phyloP scores from a whole-genome alignment of 2,888 invertebrate genomes.

The Acheta domesticus region DNA sequence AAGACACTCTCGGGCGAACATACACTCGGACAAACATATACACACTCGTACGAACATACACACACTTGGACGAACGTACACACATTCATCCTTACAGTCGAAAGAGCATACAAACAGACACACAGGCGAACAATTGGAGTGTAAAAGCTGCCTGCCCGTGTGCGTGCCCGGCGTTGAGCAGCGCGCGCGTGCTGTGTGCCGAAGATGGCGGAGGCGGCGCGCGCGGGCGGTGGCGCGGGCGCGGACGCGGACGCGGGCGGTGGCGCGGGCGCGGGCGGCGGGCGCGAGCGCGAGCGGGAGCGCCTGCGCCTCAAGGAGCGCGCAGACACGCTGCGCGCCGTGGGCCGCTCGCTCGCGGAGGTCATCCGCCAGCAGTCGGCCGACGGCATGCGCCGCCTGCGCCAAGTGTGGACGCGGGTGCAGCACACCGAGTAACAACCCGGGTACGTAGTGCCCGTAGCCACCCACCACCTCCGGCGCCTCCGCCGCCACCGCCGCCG shows the following conservation, averaged over 20 bases:
- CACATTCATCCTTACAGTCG: too few relatives aligned
- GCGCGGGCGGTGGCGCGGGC: neutral
- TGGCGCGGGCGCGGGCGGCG: neutral
- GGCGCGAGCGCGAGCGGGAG: neutral
- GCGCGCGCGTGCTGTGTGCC: neutral
- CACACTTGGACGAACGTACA: too few relatives aligned
- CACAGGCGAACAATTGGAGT: too few relatives aligned
- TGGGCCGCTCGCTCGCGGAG: constrained; percentile 5
- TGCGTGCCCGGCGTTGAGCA: too few relatives aligned
- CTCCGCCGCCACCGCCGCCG: too few relatives aligned
- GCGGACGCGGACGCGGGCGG: neutral
- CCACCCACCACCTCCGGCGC: neutral
- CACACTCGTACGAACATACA: too few relatives aligned
- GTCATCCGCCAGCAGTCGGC: constrained; percentile 9
- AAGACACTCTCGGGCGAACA: too few relatives aligned
- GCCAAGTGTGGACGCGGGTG: neutral
- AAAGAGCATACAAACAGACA: too few relatives aligned
- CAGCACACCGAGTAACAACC: neutral
- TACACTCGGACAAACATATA: too few relatives aligned
- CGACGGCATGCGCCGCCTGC: neutral
- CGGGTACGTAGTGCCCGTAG: neutral
- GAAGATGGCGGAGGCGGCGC: neutral
- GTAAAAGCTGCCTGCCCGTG: too few relatives aligned
- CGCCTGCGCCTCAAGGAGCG: neutral
- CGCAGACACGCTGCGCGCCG: neutral